These are phyloP conservation scores for Argentina silus DNA, from an alignment of 2,797 vertebrate genomes.

Conservation along the genomic window DNA sequence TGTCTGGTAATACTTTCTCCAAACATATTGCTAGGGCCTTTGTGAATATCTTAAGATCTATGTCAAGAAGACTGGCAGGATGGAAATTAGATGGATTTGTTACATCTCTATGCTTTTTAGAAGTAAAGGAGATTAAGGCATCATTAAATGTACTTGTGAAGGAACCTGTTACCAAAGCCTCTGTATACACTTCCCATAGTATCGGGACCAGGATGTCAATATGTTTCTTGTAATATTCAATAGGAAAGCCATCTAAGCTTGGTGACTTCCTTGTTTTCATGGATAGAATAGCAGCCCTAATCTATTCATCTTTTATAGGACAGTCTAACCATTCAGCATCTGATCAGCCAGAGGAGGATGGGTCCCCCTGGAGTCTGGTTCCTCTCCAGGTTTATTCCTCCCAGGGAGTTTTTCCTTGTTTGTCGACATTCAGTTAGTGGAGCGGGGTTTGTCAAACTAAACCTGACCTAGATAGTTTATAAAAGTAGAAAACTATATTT, in stretches of 20 bases:
- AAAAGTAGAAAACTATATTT: no score
- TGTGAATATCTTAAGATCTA: conserved; percentile 32
- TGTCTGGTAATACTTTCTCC: conserved; percentile 18
- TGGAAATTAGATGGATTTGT: conserved; percentile 14
- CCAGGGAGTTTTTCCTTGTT: no score
- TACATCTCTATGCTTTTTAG: conserved; percentile 24
- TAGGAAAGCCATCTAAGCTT: conserved; percentile 12
- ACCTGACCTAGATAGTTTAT: no score
- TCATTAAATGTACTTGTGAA: conserved; percentile 22
- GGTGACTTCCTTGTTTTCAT: conserved; percentile 20
- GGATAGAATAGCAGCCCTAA: conserved; percentile 2
- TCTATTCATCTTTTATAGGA: conserved; percentile 6
- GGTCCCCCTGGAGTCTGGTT: no score
- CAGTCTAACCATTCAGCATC: no score
- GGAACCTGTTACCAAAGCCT: conserved; percentile 17
- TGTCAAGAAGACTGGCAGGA: conserved; percentile 17
- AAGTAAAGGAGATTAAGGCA: conserved; percentile 20
- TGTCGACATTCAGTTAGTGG: no score
- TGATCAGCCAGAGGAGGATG: no score
- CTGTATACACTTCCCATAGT: conserved; percentile 11
- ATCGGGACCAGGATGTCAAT: conserved; percentile 21
- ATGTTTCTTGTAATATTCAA: conserved; percentile 36
- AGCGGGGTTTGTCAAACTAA: no score
- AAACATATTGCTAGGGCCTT: conserved; percentile 1
- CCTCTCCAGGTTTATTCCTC: no score